Percentiles rank a stretch among this genome's conserved stretches.
These are phyloP conservation scores for Clarias laeviceps DNA, from an alignment of 2,797 vertebrate genomes.

Conservation along the genomic window DNA sequence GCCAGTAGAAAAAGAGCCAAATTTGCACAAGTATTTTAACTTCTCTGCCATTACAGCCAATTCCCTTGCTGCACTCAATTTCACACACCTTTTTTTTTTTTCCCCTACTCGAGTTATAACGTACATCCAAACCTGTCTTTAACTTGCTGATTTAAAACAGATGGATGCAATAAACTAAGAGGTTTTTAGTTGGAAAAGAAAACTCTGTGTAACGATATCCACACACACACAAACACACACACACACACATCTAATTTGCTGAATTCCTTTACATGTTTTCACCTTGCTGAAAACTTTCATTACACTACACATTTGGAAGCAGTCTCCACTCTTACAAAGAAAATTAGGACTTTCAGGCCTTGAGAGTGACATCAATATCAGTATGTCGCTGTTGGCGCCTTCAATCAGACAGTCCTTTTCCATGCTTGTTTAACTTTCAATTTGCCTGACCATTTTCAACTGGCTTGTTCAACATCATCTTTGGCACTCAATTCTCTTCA, in stretches of 20 bases:
- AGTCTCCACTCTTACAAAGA: not conserved
- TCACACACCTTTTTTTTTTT: not conserved
- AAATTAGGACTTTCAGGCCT: not conserved
- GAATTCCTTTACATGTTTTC: slow-evolving; percentile 15
- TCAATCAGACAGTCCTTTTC: not conserved
- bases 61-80: slow-evolving; percentile 30
- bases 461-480: not conserved
- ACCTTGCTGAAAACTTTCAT: not conserved
- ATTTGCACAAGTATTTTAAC: slow-evolving; percentile 31
- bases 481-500: not conserved
- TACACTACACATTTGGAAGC: not conserved
- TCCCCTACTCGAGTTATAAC: not conserved
- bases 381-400: not conserved
- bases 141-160: slow-evolving; percentile 27
- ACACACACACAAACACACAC: not conserved
- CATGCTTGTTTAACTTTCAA: not conserved
- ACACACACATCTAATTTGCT: not conserved
- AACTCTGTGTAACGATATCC: slow-evolving; percentile 4
- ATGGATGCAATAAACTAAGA: slow-evolving; percentile 35
- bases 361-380: not conserved
- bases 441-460: not conserved
- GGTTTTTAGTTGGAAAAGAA: slow-evolving; percentile 6
- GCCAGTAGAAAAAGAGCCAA: slow-evolving; percentile 69
- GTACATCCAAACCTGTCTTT: slow-evolving; percentile 22
- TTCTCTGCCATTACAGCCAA: slow-evolving; percentile 7